Conservation (phyloP, 1,140 invertebrate species). For the Acyrthosiphon pisum region DNA sequence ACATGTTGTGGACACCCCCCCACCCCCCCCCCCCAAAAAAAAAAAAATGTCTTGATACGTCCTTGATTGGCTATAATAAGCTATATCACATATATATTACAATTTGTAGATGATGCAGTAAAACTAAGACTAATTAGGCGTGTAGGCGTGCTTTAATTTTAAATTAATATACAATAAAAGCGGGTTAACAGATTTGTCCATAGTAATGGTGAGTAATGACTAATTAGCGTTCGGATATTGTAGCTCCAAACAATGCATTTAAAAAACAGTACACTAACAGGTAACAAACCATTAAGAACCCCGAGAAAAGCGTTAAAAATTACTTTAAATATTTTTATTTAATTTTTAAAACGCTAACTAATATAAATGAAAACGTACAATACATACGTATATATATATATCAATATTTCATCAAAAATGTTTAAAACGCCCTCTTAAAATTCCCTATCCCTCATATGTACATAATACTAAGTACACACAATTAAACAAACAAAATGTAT, state of each 20-base stretch:
- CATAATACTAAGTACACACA: no score
- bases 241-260: background rate
- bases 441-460: background rate
- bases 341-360: background rate
- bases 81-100: no score
- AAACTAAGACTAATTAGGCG: background rate
- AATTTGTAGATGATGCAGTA: background rate
- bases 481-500: background rate
- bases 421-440: background rate
- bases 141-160: background rate
- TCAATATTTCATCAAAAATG: background rate
- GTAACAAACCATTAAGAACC: background rate
- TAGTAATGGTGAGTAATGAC: background rate
- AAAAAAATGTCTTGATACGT: no score
- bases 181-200: background rate
- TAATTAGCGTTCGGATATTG: background rate
- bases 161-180: background rate
- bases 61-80: no score
- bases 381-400: no score
- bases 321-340: background rate
- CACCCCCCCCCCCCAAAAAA: no score
- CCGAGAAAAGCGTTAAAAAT: no score
- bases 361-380: background rate
- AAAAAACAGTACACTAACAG: background rate
- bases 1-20: no score